Percentiles rank a stretch among this genome's conserved stretches.
Evolutionary conservation across 2,888 invertebrate species (phyloP).

Genomic region (Tinea pellionella): DNA sequence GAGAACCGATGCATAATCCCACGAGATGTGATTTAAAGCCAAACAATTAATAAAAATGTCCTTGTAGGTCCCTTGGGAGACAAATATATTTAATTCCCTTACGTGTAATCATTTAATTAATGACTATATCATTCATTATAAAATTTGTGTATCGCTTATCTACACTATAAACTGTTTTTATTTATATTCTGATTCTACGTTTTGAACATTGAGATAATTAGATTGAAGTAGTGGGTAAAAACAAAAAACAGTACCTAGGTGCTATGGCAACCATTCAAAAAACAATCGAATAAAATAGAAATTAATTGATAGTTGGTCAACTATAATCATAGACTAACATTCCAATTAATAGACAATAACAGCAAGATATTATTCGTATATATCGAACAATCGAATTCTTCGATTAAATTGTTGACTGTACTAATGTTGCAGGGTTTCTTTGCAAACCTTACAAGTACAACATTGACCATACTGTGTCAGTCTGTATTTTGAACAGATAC

Average conservation of each 20-base stretch:
- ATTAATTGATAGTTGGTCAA: no score
- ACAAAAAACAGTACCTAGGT: no score
- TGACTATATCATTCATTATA: constrained; percentile 1
- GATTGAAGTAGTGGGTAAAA: no score
- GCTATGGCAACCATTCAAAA: no score
- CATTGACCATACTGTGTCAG: background rate
- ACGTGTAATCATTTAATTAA: constrained; percentile 4
- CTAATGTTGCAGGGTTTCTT: background rate
- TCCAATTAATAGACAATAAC: no score
- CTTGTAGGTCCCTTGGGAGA: constrained; percentile 7
- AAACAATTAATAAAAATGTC: constrained; percentile 13
- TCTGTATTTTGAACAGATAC: background rate
- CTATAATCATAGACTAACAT: no score
- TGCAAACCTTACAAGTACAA: background rate
- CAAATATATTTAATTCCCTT: background rate
- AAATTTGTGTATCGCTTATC: background rate
- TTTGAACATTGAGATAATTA: no score
- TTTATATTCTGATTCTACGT: no score
- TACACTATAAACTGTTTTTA: background rate
- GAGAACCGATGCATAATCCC: constrained; percentile 27
- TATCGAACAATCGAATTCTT: no score
- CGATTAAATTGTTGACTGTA: background rate
- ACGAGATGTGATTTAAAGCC: constrained; percentile 31
- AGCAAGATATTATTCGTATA: no score
- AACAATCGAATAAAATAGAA: no score